Evolutionary conservation across 2,888 invertebrate genomes (phyloP).

Genomic region (Amiota communis): DNA sequence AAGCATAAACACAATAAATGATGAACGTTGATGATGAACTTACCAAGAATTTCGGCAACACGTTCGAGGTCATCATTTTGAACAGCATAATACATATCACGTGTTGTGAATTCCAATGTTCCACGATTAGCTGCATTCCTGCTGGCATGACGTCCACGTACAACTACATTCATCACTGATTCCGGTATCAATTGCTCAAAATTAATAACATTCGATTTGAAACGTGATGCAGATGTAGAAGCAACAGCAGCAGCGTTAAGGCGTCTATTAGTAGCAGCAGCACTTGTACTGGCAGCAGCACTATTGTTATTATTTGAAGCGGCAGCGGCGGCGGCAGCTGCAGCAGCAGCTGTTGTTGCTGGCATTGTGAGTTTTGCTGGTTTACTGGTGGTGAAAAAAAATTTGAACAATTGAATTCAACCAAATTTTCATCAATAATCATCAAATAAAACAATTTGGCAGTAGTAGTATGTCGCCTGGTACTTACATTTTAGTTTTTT

Average conservation of each 20-base stretch:
- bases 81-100: slow-evolving; percentile 72
- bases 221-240: not conserved
- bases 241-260: not conserved
- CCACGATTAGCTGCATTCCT: slow-evolving; percentile 56
- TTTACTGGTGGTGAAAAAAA: no score
- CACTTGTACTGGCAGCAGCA: not conserved
- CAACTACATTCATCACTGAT: slow-evolving; percentile 71
- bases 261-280: not conserved
- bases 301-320: not conserved
- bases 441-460: no score
- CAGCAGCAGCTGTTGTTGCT: slow-evolving; percentile 11
- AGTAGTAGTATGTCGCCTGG: not conserved
- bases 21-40: no score
- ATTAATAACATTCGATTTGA: slow-evolving; percentile 55
- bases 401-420: no score
- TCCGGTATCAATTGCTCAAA: slow-evolving; percentile 72
- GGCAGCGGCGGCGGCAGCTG: slow-evolving; percentile 17
- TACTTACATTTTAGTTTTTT: slow-evolving; percentile 67
- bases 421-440: no score
- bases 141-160: slow-evolving; percentile 53
- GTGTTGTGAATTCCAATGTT: slow-evolving; percentile 66
- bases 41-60: slow-evolving; percentile 73
- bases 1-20: no score
- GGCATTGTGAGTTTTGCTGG: slow-evolving; percentile 70
- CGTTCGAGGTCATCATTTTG: slow-evolving; percentile 72